Conservation (phyloP, 2,113 vertebrate genomes). For the Rhabdomys dilectus region DNA sequence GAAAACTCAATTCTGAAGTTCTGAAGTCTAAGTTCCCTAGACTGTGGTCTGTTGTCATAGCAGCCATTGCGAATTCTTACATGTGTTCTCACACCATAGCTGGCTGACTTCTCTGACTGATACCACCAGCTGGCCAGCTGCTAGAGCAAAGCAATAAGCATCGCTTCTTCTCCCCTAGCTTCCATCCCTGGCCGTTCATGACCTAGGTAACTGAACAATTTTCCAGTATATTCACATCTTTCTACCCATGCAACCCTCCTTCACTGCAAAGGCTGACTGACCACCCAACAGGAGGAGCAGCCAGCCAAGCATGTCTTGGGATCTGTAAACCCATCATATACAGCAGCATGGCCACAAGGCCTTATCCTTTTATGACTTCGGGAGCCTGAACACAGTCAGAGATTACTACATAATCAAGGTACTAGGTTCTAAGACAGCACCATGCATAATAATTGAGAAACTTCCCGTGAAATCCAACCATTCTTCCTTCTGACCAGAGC, state of each 20-base stretch:
- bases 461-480: neutral
- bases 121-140: neutral
- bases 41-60: rapidly evolving
- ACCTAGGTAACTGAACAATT: neutral
- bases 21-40: rapidly evolving
- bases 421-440: rapidly evolving
- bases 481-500: neutral
- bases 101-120: neutral
- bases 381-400: neutral
- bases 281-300: neutral
- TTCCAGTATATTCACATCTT: neutral
- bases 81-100: neutral
- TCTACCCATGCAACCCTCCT: neutral
- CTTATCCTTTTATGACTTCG: rapidly evolving
- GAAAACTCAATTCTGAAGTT: neutral
- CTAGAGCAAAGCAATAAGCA: neutral
- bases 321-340: neutral
- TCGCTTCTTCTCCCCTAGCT: neutral
- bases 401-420: neutral
- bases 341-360: neutral
- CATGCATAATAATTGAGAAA: rapidly evolving
- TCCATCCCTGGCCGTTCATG: rapidly evolving
- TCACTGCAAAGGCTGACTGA: neutral
- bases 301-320: neutral
- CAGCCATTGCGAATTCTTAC: rapidly evolving